phyloP scores from a whole-genome alignment of 2,113 vertebrate species.

The Nematolebias whitei region DNA sequence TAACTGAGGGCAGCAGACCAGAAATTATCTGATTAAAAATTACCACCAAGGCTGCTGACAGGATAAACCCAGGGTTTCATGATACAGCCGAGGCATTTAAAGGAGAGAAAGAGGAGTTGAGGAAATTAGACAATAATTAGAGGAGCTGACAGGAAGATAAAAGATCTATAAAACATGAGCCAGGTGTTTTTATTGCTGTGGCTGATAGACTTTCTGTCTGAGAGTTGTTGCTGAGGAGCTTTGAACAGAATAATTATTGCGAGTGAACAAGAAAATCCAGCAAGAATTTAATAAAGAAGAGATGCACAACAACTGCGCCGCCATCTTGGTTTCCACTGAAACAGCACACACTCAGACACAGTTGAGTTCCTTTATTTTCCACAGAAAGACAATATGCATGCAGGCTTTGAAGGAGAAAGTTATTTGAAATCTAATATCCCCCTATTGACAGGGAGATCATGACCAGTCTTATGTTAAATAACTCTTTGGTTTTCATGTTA shows the following conservation, averaged over 20 bases:
- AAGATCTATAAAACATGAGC: not conserved
- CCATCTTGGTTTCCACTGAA: not conserved
- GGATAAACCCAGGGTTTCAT: not conserved
- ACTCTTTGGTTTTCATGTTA: slow-evolving; percentile 44
- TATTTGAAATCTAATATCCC: slow-evolving; percentile 45
- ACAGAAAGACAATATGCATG: slow-evolving; percentile 2
- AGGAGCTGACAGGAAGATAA: not conserved
- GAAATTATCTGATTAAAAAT: not conserved
- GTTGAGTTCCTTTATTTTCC: not conserved
- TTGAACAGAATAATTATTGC: not conserved
- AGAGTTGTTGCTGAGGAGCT: not conserved
- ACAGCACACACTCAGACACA: not conserved
- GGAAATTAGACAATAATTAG: not conserved
- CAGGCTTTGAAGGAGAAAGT: not conserved
- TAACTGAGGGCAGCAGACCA: too few species aligned
- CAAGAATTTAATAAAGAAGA: not conserved
- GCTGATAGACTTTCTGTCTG: not conserved
- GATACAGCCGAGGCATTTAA: not conserved
- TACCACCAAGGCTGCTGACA: not conserved
- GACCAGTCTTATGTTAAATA: slow-evolving; percentile 39
- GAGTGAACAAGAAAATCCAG: not conserved
- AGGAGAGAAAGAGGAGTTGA: too few species aligned
- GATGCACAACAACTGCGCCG: not conserved
- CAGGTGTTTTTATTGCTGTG: not conserved
- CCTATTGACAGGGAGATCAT: slow-evolving; percentile 52